Evolutionary conservation across 1,140 invertebrate species (phyloP).

Genomic region (Drosophila willistoni): DNA sequence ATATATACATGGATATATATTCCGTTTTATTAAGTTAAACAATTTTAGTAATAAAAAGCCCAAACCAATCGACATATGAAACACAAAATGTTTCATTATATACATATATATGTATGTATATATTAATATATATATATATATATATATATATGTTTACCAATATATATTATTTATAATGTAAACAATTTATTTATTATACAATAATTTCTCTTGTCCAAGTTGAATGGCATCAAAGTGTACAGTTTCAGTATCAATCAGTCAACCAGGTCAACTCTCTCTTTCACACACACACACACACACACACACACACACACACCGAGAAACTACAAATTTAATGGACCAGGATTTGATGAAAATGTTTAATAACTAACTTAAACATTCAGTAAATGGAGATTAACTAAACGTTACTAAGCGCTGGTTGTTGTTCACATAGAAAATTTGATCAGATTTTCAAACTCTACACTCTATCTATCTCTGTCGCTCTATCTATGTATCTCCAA

Average conservation of each 20-base stretch:
- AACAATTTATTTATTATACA: background rate
- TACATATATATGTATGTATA: background rate
- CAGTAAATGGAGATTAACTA: constrained; percentile 47
- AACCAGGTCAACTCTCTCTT: constrained; percentile 13
- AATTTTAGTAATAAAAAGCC: constrained; percentile 30
- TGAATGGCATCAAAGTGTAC: constrained; percentile 26
- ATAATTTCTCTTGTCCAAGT: background rate
- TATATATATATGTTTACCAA: background rate
- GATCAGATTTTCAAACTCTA: constrained; percentile 2
- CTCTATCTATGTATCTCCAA: background rate
- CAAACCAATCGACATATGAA: constrained; percentile 52
- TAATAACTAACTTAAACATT: background rate
- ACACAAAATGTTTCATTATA: background rate
- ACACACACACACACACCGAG: constrained; percentile 14
- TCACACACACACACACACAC: background rate
- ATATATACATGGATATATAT: constrained; percentile 33
- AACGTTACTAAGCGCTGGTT: constrained; percentile 64
- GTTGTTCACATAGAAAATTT: constrained; percentile 55
- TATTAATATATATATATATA: background rate
- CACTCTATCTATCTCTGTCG: background rate
- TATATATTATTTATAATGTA: background rate
- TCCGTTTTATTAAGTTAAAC: constrained; percentile 23
- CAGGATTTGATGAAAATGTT: constrained; percentile 71
- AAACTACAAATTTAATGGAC: constrained; percentile 42
- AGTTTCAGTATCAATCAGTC: constrained; percentile 10